Evolutionary conservation across 2,888 invertebrate species (phyloP).

Genomic region (Galerucella pusilla): DNA sequence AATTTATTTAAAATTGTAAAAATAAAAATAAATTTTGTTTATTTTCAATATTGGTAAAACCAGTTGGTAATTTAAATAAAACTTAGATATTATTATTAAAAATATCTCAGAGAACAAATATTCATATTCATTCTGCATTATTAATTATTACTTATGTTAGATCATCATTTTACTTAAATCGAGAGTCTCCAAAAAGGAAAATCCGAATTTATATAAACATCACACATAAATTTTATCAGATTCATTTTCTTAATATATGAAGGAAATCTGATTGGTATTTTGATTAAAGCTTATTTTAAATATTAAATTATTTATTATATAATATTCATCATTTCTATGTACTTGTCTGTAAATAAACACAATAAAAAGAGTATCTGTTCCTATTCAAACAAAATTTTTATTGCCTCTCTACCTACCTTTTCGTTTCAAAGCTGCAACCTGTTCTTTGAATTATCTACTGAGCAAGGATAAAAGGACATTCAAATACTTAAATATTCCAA

Average conservation of each 20-base stretch:
- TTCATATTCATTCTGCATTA: not conserved
- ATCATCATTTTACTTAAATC: slow-evolving; percentile 5
- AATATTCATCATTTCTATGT: no score
- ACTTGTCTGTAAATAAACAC: no score
- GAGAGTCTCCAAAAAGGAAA: not conserved
- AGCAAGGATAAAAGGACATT: not conserved
- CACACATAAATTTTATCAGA: not conserved
- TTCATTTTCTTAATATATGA: no score
- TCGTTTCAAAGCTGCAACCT: not conserved
- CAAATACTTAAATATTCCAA: not conserved
- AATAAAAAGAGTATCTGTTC: not conserved
- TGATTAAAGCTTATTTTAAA: no score
- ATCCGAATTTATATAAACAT: not conserved
- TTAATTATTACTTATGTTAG: slow-evolving; percentile 8
- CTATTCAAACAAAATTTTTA: not conserved
- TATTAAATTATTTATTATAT: no score
- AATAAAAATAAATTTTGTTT: no score
- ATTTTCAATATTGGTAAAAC: not conserved
- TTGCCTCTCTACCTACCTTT: no score
- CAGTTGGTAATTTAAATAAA: not conserved
- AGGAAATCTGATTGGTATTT: no score
- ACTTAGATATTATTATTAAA: not conserved
- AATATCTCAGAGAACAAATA: not conserved
- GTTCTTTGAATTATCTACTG: not conserved
- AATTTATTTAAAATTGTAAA: no score